Evolutionary conservation across 30 jellyfish, hydroid and myxozoan genomes (phyloP).

Genomic region (Aurelia coerulea): DNA sequence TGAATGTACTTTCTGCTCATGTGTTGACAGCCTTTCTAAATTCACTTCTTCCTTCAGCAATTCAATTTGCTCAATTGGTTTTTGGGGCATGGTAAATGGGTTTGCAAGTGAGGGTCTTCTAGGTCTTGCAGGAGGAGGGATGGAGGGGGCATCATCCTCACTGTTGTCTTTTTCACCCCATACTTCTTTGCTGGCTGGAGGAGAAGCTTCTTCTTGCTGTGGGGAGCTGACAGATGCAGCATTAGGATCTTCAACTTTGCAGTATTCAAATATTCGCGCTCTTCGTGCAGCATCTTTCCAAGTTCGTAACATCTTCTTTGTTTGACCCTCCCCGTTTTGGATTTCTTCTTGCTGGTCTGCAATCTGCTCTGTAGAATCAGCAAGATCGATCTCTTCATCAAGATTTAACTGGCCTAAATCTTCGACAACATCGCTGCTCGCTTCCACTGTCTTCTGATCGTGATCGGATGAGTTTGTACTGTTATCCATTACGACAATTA

Average conservation of each 20-base stretch:
- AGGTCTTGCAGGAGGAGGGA: conserved; percentile 3
- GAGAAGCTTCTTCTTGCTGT: neutral
- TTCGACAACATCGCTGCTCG: neutral
- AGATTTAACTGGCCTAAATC: neutral
- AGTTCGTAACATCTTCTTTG: conserved; percentile 28
- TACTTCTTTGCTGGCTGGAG: neutral
- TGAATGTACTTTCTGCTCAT: neutral
- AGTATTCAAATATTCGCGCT: conserved; percentile 52
- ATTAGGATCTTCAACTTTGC: conserved; percentile 54
- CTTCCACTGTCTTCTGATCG: too few species aligned
- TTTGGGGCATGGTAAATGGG: conserved; percentile 83
- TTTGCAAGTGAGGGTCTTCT: conserved; percentile 50
- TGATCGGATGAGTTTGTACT: too few species aligned
- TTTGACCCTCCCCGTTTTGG: neutral
- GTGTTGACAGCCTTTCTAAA: conserved; percentile 43
- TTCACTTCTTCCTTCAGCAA: conserved; percentile 86
- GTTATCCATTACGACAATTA: too few species aligned
- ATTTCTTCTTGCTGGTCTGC: neutral
- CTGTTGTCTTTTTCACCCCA: neutral
- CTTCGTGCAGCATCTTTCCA: conserved; percentile 72
- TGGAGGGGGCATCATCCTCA: neutral
- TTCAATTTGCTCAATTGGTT: conserved; percentile 87
- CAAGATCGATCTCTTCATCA: neutral
- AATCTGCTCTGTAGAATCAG: neutral
- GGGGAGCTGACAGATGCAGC: neutral